These are phyloP conservation scores for Drosophila simulans DNA, from an alignment of 1,140 invertebrate species.

Conservation along the genomic window DNA sequence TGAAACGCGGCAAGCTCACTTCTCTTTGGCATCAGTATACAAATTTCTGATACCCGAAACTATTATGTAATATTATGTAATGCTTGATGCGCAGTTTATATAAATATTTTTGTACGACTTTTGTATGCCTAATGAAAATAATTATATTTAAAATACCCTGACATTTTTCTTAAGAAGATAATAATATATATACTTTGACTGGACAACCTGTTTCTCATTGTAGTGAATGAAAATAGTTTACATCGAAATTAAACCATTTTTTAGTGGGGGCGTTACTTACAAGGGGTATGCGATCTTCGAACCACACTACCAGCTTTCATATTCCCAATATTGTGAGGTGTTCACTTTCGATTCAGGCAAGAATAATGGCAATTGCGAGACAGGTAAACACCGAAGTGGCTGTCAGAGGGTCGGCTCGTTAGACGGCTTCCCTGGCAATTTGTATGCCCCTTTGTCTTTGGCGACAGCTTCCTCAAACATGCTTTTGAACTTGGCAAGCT, in stretches of 20 bases:
- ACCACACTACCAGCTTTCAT: not conserved
- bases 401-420: slow-evolving; percentile 28
- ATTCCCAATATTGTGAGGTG: slow-evolving; percentile 28
- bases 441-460: slow-evolving; percentile 73
- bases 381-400: slow-evolving; percentile 54
- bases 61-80: not conserved
- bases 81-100: not conserved
- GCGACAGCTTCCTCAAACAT: slow-evolving; percentile 80
- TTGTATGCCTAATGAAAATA: slow-evolving; percentile 4
- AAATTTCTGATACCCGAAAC: slow-evolving; percentile 1
- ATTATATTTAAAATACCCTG: not conserved
- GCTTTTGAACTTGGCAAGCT: slow-evolving; percentile 78
- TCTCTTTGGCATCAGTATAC: slow-evolving; percentile 61
- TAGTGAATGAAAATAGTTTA: not conserved
- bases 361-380: slow-evolving; percentile 74
- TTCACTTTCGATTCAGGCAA: slow-evolving; percentile 67
- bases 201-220: too few relatives aligned
- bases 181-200: too few relatives aligned
- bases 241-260: not conserved
- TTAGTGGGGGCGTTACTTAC: too few relatives aligned
- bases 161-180: not conserved
- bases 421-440: slow-evolving; percentile 71
- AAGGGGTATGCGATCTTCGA: slow-evolving; percentile 35
- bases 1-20: slow-evolving; percentile 66
- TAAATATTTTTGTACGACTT: slow-evolving; percentile 12